Conservation (phyloP, 2,113 vertebrate genomes). For the Tychaedon coryphoeus region DNA sequence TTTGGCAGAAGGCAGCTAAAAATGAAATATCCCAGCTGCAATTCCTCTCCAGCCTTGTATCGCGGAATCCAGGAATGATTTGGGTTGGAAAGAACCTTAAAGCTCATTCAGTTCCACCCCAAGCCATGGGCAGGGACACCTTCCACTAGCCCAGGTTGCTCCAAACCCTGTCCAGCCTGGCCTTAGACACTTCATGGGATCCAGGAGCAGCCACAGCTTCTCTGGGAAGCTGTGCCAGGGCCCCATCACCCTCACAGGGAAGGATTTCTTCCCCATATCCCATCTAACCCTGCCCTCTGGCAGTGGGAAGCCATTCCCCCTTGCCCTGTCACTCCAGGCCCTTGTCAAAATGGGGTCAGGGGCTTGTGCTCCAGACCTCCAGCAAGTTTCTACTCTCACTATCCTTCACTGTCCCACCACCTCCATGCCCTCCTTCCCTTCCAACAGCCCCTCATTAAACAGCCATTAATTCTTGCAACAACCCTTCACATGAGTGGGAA, state of each 20-base stretch:
- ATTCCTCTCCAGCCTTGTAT: not conserved
- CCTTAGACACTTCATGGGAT: not conserved
- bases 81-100: not conserved
- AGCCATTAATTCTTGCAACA: rapidly evolving
- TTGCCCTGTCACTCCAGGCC: not conserved
- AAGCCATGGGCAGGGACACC: not conserved
- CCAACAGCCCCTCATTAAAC: not conserved
- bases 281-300: not conserved
- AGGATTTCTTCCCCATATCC: not conserved
- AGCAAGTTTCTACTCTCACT: not conserved
- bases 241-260: not conserved
- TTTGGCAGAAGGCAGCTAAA: not conserved
- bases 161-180: rapidly evolving
- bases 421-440: not conserved
- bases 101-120: not conserved
- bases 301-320: not conserved
- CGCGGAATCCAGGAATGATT: not conserved
- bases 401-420: not conserved
- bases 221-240: not conserved
- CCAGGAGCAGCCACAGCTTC: not conserved
- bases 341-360: not conserved
- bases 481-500: not conserved
- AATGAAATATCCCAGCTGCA: not conserved
- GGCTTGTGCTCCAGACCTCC: not conserved
- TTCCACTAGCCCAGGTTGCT: rapidly evolving